Evolutionary conservation across 2,113 vertebrate species (phyloP).

Genomic region (Rhodinocichla rosea): DNA sequence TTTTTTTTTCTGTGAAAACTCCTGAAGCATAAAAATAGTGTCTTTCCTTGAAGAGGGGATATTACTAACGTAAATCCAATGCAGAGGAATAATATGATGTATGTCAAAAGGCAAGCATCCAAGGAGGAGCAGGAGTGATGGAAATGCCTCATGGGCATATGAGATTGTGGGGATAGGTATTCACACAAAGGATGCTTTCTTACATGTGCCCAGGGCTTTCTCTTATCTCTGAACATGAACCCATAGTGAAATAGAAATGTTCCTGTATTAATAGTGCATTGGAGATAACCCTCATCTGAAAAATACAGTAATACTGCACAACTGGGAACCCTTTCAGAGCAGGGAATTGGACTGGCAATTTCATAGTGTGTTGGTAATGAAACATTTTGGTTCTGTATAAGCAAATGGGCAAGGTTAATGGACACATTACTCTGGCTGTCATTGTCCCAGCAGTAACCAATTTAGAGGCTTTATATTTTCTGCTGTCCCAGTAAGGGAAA

Average conservation of each 20-base stretch:
- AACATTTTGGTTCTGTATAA: slow-evolving; percentile 44
- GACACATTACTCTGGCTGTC: slow-evolving; percentile 14
- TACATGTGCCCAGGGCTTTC: slow-evolving; percentile 20
- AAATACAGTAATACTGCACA: slow-evolving; percentile 1
- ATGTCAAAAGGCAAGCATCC: not conserved
- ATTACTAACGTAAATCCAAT: slow-evolving; percentile 25
- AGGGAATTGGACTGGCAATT: slow-evolving; percentile 19
- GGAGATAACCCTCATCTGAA: slow-evolving; percentile 37
- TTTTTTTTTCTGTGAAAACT: not conserved
- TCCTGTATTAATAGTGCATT: slow-evolving; percentile 3
- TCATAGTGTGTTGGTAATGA: slow-evolving; percentile 26
- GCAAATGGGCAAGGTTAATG: slow-evolving; percentile 51
- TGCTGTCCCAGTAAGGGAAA: not conserved
- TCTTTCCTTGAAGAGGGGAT: not conserved
- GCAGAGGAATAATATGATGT: not conserved
- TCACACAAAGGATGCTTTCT: slow-evolving; percentile 19
- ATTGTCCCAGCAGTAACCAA: slow-evolving; percentile 52
- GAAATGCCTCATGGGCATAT: not conserved
- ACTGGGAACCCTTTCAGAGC: slow-evolving; percentile 30
- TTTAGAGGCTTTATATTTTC: slow-evolving; percentile 52
- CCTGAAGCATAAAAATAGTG: not conserved
- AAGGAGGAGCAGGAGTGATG: not conserved
- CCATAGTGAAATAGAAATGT: slow-evolving; percentile 18
- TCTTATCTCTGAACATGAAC: slow-evolving; percentile 47
- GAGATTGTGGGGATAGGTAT: not conserved